Base-by-base conservation (phyloP, 2,888 invertebrate genomes). In the Omphaloscelis lunosa region DNA sequence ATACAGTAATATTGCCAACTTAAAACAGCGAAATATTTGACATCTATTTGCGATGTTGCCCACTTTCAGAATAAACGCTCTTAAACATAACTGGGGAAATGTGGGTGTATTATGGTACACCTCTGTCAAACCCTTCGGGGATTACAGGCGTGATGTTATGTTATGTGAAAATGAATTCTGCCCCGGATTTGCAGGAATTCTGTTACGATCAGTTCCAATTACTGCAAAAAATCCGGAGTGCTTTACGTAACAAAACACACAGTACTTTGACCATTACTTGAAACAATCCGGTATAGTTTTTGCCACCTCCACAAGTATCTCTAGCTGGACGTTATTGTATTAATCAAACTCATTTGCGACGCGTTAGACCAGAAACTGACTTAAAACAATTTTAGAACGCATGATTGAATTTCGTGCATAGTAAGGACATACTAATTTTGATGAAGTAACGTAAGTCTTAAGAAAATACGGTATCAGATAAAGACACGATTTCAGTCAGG, bases 381-480 rank as follows among this genome's bases (percentile, higher is more conserved):
- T 70, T 73, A 62, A 81, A 72, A 70, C 34, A 63, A 72, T 73
- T 63, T 67, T 72, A 61, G 61, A 72, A 77, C 56, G 78, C 63
- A 41, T 39, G 82, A 69, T 83, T 82, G 73, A 70, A 74, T 78
- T 85, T 83, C 72, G 72, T 82, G 59, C 62, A 61, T 23, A 62
- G 41, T 51, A 29, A n/a, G 34, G 15, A 58, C 29, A 58, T 20
- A 34, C 15, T 59, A 75, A 67, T 72, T 78, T 83, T 67, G 69
- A 63, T 66, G 66, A n/a, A 78, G 72, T 77, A 61, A 75, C 17
- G 41, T 59, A 69, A 72, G 27, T n/a, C 56, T 75, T 34, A 75
- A 65, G 69, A 75, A 67, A 81, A 75, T 39, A n/a, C 29, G 20
- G 78, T 89, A 89, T 89, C 88, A 71, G 88, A 79, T 82, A 82